Base-by-base conservation (phyloP, 2,113 vertebrate genomes). In the Dasyornis broadbenti region DNA sequence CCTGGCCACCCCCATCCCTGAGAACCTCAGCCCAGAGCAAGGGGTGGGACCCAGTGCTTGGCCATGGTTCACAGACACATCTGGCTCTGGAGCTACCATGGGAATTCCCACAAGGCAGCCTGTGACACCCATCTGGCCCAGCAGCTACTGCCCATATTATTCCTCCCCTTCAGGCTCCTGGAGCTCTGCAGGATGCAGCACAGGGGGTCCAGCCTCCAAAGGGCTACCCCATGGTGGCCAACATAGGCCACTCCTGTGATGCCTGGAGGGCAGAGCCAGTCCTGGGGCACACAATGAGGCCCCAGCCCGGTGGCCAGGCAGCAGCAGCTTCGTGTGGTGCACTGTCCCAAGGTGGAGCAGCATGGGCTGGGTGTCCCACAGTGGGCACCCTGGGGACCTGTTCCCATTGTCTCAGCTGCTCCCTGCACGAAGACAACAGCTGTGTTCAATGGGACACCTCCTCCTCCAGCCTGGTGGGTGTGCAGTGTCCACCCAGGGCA, bases 301-400 rank as follows among this genome's bases (percentile, higher is more conserved):
- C 64, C 10, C 10, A 23, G 31, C 45, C 49, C 5, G 3, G 14
- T 3, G 4, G 16, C 23, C 40, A 54, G 54, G 47, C 54, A 61
- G n/a, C 21, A 69, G 20, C 53, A 76, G 21, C 40, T 60, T 30
- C 0, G 0, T 23, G 44, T 4, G 7, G 35, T 0, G 0, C 21
- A 24, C 33, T 53, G 45, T 18, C 33, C 78, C 47, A 60, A 47
- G 30, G 61, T 26, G 19, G 61, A 82, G 61, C 39, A 75, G 47
- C 47, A 53, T 39, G 50, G 14, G 45, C 26, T 44, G 52, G 27
- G 40, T 37, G 21, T 7, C 65, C 42, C 13, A 17, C 0, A 0
- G 0, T 17, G 10, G 17, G 20, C 59, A 65, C 37, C 11, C 2
- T 2, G 2, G 31, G 21, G 21, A 40, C 9, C 7, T 0, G 0